A percentile compares a stretch with the other conserved stretches of the same genome.
Conservation (phyloP, 1,140 invertebrate genomes). For the Euschistus heros region DNA sequence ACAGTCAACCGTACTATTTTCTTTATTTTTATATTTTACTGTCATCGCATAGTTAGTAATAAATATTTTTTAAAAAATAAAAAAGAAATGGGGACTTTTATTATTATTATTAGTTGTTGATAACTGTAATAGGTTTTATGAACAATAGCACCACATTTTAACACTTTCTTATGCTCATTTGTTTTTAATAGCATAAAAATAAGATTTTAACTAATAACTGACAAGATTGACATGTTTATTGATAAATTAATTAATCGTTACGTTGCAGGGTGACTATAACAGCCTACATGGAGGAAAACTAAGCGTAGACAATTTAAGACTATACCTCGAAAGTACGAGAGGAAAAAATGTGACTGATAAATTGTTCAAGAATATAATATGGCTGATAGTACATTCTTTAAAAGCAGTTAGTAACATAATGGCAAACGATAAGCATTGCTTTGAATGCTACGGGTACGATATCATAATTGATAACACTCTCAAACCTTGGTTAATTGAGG, state of each 20-base stretch:
- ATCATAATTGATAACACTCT: constrained; percentile 76
- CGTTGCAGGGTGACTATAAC: constrained; percentile 79
- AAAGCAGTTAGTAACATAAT: constrained; percentile 67
- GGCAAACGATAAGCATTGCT: constrained; percentile 66
- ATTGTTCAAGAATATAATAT: constrained; percentile 73
- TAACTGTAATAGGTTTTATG: too few species aligned
- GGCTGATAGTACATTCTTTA: constrained; percentile 78
- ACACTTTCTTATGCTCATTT: too few species aligned
- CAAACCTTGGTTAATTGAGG: constrained; percentile 77
- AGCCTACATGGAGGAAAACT: constrained; percentile 89
- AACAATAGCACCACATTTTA: too few species aligned
- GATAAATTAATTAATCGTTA: background rate
- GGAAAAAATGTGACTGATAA: constrained; percentile 79
- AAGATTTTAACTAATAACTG: too few species aligned
- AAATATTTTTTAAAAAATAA: too few species aligned
- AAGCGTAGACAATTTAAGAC: constrained; percentile 78
- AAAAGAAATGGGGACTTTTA: too few species aligned
- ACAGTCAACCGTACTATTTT: too few species aligned
- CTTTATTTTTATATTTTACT: too few species aligned
- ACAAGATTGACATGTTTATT: background rate
- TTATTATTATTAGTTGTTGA: too few species aligned
- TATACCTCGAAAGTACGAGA: constrained; percentile 82
- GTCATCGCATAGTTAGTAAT: too few species aligned
- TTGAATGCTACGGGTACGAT: constrained; percentile 77
- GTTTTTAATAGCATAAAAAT: too few species aligned